Evolutionary conservation across 1,140 invertebrate genomes (phyloP), one percentile per base, ranked within the genome.

Genomic region (Lepidostoma basale): DNA sequence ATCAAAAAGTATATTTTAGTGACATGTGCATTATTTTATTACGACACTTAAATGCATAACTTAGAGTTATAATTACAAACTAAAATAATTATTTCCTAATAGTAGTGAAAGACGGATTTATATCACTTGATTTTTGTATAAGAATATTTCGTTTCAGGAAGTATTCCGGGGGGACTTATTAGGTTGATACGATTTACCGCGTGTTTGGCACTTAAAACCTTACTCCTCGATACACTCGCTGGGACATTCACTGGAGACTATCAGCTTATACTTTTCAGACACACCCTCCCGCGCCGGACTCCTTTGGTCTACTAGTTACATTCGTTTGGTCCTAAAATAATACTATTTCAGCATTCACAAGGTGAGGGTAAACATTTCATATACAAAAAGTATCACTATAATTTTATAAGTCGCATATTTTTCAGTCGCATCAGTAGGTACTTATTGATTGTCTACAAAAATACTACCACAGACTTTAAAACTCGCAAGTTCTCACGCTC

Each of bases 271-370:
- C 23, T 6, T 23, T 42, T 3, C 5, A 18, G 14, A 20, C 42
- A 45, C 42, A 45, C 42, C 22, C 42, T 8, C 16, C 1, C 40
- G 12, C 47, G 0, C 10, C 23, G 16, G 26, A 33, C 26, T 33
- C 52, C 52, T 56, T 56, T 56, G 52, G 52, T 56, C 36, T 56
- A 56, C 52, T 56, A 30, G 20, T 16, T 6, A 52, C 47, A 10
- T 3, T 2, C 36, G 3, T 40, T 40, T n/a, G 2, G 36, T 40
- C 6, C 36, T 12, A 40, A 3, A 40, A 14, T 40, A 14, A 40
- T 16, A 49, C 22, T 3, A 26, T n/a, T n/a, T n/a, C n/a, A n/a
- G n/a, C n/a, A n/a, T n/a, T n/a, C n/a, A n/a, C n/a, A n/a, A n/a
- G n/a, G n/a, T n/a, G n/a, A n/a, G n/a, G n/a, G n/a, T n/a, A n/a